phyloP scores from a whole-genome alignment of 2,113 vertebrate species.

The Hippocampus zosterae region DNA sequence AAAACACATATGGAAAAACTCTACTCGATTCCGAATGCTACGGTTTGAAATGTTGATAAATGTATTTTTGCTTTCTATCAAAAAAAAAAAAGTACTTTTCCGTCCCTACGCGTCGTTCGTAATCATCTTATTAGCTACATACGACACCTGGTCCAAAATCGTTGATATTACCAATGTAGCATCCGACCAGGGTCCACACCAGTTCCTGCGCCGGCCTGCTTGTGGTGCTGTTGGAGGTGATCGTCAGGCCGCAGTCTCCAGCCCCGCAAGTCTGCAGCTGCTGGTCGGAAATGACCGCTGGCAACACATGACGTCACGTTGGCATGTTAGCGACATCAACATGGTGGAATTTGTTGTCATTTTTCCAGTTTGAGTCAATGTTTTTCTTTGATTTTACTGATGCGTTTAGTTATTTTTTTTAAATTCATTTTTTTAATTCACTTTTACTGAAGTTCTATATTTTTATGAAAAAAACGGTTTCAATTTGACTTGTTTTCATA shows the following conservation, averaged over 20 bases:
- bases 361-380: neutral
- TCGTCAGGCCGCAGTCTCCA: conserved; percentile 64
- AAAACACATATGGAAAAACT: no score
- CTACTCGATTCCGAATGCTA: no score
- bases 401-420: neutral
- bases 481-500: neutral
- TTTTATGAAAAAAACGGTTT: neutral
- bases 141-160: neutral
- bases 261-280: conserved; percentile 79
- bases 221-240: conserved; percentile 37
- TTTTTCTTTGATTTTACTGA: neutral
- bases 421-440: no score
- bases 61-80: no score
- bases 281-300: conserved; percentile 72
- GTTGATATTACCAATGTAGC: conserved; percentile 80
- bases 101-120: no score
- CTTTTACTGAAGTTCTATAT: no score
- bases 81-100: no score
- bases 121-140: no score
- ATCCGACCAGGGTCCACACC: conserved; percentile 80
- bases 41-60: no score
- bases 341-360: neutral
- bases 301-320: neutral
- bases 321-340: neutral
- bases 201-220: conserved; percentile 65